Conservation (phyloP, 2,797 vertebrate genomes). For the Naso thynnoides region DNA sequence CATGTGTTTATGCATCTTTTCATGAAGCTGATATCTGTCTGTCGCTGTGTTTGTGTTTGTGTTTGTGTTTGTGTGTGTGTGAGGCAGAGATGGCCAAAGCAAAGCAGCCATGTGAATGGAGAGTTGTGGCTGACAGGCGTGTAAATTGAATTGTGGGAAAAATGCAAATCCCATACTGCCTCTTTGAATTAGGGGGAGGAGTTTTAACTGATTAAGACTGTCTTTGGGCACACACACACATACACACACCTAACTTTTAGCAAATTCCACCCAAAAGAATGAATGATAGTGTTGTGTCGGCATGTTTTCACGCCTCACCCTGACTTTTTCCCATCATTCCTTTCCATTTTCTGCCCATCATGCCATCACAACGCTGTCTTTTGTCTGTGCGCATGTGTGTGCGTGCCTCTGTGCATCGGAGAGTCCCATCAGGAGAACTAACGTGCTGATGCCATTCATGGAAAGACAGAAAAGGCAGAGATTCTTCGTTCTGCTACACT, state of each 20-base stretch:
- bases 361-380: constrained; percentile 21
- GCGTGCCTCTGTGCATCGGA: constrained; percentile 4
- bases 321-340: constrained; percentile 38
- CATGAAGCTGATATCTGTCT: constrained; percentile 27
- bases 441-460: constrained; percentile 57
- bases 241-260: constrained; percentile 57
- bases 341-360: constrained; percentile 24
- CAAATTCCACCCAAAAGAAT: constrained; percentile 33
- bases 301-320: constrained; percentile 3
- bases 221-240: constrained; percentile 43
- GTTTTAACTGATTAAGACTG: constrained; percentile 65
- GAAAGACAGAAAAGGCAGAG: constrained; percentile 47
- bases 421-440: constrained; percentile 36
- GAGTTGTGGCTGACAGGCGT: constrained; percentile 82
- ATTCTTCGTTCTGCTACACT: constrained; percentile 69
- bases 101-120: constrained; percentile 71
- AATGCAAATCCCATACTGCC: constrained; percentile 81
- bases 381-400: constrained; percentile 30
- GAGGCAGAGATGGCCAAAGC: constrained; percentile 55
- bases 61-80: constrained; percentile 38
- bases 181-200: constrained; percentile 77
- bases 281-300: constrained; percentile 55
- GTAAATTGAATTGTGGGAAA: constrained; percentile 88
- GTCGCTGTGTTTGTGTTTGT: constrained; percentile 28
- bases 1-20: constrained; percentile 52